Evolutionary conservation across 2,888 invertebrate species (phyloP).

Genomic region (Ichneumoninae sp.): DNA sequence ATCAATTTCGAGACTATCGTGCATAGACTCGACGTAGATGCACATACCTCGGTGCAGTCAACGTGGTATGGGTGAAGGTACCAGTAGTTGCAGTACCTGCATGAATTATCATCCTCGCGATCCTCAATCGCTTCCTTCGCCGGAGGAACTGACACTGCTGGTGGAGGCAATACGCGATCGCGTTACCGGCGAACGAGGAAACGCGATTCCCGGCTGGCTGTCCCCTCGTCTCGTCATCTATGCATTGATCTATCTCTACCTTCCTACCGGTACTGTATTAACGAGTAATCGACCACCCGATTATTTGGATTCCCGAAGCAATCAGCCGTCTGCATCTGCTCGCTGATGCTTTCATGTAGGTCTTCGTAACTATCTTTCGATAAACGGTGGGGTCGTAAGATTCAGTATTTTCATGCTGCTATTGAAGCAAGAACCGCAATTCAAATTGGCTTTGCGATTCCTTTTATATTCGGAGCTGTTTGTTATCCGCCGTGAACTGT

Average conservation of each 20-base stretch:
- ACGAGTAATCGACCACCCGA: conserved; percentile 61
- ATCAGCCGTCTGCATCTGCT: conserved; percentile 36
- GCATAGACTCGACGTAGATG: conserved; percentile 23
- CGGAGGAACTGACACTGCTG: conserved; percentile 67
- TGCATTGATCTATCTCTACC: conserved; percentile 1
- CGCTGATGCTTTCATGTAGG: conserved; percentile 22
- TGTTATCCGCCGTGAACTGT: background rate
- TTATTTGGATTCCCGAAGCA: conserved; percentile 54
- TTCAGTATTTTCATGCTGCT: background rate
- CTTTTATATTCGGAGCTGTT: background rate
- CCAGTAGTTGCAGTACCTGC: conserved; percentile 3
- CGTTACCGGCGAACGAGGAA: conserved; percentile 63
- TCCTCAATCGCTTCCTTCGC: conserved; percentile 66
- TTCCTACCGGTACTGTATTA: conserved; percentile 35
- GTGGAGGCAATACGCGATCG: conserved; percentile 46
- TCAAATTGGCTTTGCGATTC: background rate
- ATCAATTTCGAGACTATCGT: conserved; percentile 63
- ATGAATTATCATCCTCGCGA: conserved; percentile 35
- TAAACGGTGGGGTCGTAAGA: conserved; percentile 12
- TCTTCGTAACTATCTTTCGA: conserved; percentile 9
- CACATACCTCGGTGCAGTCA: conserved; percentile 36
- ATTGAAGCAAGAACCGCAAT: background rate
- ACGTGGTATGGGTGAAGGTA: background rate
- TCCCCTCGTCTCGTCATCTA: conserved; percentile 30
- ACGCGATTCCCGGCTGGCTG: conserved; percentile 55